Evolutionary conservation across 2,113 vertebrate genomes (phyloP), one percentile per base, ranked within the genome.

Genomic region (Lycocorax pyrrhopterus): DNA sequence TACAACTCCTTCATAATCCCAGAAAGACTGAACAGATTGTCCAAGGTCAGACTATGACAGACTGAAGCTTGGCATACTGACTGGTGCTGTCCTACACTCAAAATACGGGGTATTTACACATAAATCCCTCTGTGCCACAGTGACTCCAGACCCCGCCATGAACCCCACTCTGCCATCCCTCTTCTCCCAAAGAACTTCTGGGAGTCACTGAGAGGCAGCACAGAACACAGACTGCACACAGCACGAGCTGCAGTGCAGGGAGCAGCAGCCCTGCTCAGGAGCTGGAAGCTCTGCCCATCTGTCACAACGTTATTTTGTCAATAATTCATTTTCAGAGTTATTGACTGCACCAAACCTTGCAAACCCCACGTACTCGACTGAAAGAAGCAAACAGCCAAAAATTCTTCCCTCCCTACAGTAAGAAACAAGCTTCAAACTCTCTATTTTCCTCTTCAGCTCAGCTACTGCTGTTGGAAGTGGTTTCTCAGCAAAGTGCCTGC

Each of bases 341-440:
- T 3, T 43, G 56, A 63, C 56, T 84, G 51, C 47, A 78, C 32
- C 37, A 90, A 87, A 53, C 43, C 37, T 35, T 46, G 44, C 55
- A 87, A 66, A 46, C 35, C 19, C 37, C 82, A 46, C 0, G 0
- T 4, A 17, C 30, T 39, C 0, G 0, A 37, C 33, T 8, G 14
- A 58, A 75, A 89, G 17, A 84, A 69, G 44, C 16, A n/a, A 90
- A 73, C 29, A 32, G 46, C 7, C 64, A 59, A 68, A 60, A 76
- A 55, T 32, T 16, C 35, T 67, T 59, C 55, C 51, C 51, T 79
- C 30, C 29, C 55, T 52, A 51, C n/a, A 53, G 56, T 10, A 58
- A 83, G 43, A 82, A 91, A 75, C 25, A 53, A 75, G 30, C 22
- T 47, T 64, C 27, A 19, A 10, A 23, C 32, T 59, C 63, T 44